Evolutionary conservation across 1,140 invertebrate species (phyloP).

Genomic region (Zaprionus lachaisei): DNA sequence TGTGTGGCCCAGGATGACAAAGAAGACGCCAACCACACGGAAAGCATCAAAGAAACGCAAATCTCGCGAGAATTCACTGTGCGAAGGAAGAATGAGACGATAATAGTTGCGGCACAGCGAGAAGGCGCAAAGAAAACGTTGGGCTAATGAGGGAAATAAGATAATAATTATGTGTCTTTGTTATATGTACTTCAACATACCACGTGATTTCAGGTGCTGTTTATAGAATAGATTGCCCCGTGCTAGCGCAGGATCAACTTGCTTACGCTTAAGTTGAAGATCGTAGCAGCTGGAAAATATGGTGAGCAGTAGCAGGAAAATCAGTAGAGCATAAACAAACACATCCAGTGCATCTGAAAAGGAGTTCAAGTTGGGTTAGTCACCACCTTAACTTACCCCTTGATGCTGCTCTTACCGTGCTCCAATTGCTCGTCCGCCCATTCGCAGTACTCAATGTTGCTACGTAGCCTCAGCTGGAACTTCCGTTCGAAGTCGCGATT

Average conservation of each 20-base stretch:
- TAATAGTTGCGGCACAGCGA: conserved; percentile 79
- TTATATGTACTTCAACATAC: conserved; percentile 20
- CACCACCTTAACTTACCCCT: conserved; percentile 6
- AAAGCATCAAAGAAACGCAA: conserved; percentile 71
- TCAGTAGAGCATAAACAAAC: conserved; percentile 38
- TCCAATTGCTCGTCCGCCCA: conserved; percentile 35
- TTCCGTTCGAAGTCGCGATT: conserved; percentile 60
- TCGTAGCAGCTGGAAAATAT: conserved; percentile 58
- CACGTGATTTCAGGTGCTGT: conserved; percentile 1
- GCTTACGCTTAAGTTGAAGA: conserved; percentile 38
- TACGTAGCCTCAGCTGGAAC: conserved; percentile 56
- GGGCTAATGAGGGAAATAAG: conserved; percentile 15
- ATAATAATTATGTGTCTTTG: background rate
- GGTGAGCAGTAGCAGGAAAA: conserved; percentile 42
- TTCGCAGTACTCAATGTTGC: conserved; percentile 73
- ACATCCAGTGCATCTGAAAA: conserved; percentile 57
- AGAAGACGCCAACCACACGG: conserved; percentile 59
- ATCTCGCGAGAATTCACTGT: conserved; percentile 46
- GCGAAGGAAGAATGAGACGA: conserved; percentile 50
- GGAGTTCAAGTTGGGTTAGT: background rate
- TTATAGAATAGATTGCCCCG: conserved; percentile 56
- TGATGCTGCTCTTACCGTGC: conserved; percentile 35
- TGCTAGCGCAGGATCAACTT: background rate
- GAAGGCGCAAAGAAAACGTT: conserved; percentile 58
- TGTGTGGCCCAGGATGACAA: conserved; percentile 69